phyloP scores from a whole-genome alignment of 2,113 vertebrate species.

The Stomatorhinus ivindoensis region DNA sequence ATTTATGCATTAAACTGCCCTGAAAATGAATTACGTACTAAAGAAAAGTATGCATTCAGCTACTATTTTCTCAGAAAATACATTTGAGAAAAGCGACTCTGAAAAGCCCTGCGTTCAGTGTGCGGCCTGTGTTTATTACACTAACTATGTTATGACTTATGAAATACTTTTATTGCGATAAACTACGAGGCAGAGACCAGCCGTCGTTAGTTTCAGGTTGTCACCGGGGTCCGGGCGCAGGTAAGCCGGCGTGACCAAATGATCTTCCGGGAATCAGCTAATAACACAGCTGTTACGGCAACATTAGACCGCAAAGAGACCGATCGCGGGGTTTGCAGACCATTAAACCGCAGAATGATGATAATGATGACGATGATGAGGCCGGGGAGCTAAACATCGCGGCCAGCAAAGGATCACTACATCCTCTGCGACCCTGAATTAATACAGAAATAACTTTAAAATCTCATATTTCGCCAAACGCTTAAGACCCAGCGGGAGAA shows the following conservation, averaged over 20 bases:
- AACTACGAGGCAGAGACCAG: neutral
- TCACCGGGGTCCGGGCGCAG: neutral
- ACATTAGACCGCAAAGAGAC: neutral
- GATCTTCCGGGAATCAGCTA: neutral
- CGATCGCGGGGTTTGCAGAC: neutral
- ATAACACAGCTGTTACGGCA: neutral
- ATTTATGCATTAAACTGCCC: neutral
- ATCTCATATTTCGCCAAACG: neutral
- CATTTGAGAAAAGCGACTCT: neutral
- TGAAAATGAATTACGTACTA: neutral
- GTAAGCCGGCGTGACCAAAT: neutral
- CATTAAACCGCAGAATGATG: neutral
- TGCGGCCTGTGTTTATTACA: neutral
- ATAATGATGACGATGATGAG: neutral
- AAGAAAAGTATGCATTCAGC: neutral
- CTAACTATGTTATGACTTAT: too few relatives aligned
- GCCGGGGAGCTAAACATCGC: neutral
- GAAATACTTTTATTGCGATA: neutral
- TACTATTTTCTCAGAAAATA: neutral
- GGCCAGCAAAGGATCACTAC: neutral
- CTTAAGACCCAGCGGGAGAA: neutral
- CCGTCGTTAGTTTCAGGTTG: neutral
- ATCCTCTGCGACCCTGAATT: neutral
- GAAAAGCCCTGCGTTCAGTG: neutral
- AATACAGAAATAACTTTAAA: neutral